Conservation (phyloP, 2,888 invertebrate species). For the Aelia acuminata region DNA sequence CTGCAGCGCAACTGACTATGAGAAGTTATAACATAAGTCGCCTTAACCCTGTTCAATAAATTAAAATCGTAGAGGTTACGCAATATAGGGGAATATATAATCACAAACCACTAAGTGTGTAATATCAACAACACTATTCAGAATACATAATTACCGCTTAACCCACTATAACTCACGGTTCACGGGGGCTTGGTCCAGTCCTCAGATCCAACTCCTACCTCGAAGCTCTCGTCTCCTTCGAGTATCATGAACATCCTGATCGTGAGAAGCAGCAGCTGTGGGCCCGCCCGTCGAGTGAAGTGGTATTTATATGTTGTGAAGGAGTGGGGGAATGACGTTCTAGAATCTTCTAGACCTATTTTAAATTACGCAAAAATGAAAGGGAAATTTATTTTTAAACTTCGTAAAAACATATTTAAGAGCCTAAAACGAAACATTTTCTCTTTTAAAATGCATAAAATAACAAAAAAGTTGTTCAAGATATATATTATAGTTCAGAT, state of each 20-base stretch:
- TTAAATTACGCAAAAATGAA: not conserved
- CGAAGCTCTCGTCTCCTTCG: fast-evolving
- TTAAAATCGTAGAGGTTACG: constrained; percentile 14
- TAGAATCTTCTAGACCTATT: constrained; percentile 7
- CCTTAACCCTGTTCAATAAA: constrained; percentile 15
- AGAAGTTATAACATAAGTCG: not conserved
- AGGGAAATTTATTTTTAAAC: not conserved
- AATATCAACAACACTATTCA: not conserved
- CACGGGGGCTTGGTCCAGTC: not conserved
- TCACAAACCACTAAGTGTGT: not conserved
- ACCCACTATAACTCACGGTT: constrained; percentile 36
- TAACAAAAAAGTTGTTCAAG: not conserved
- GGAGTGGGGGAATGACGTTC: constrained; percentile 29
- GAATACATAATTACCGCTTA: constrained; percentile 36
- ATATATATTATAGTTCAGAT: not conserved
- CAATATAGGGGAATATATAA: not conserved
- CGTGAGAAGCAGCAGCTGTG: not conserved
- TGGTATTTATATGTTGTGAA: not conserved
- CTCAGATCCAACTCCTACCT: no score
- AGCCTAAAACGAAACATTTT: not conserved
- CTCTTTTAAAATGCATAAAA: constrained; percentile 19
- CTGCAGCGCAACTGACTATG: not conserved
- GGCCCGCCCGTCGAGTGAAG: fast-evolving
- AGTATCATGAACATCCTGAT: no score
- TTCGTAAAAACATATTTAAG: not conserved